Base-by-base conservation (phyloP, 2,888 invertebrate species). In the Caenorhabditis sp. region DNA sequence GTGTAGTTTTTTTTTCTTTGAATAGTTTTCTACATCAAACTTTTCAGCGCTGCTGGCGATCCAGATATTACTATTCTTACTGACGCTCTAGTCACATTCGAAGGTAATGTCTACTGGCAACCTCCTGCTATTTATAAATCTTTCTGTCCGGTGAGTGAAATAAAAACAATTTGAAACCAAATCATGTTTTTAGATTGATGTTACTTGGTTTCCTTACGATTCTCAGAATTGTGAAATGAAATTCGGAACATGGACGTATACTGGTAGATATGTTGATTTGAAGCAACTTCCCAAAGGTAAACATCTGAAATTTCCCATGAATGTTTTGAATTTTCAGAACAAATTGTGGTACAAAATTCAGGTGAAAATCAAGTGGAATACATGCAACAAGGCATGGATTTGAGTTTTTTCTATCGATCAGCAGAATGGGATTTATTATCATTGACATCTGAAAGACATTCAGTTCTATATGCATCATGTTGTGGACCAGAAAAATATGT, bases 91-190 rank as follows among this genome's bases (percentile, higher is more conserved):
- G 84, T 88, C 14, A 79, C 84, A 12, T 81, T 81, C 66, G 84
- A 87, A 27, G 88, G 88, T 37, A 69, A 77, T 21, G 87, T 88
- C 12, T 84, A 81, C 65, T 88, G 88, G 88, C 84, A 86, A 58
- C 87, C 88, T 3, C 88, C 88, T 6, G 86, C 88, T 1, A 88
- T 88, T 62, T 88, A 87, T 68, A 88, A 88, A 70, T 86, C 86
- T 0, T 88, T 88, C 69, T 88, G 88, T 67, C 81, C 85, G 58
- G 86, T 87, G 12, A 12, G 21, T 23, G n/a, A 36, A 24, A 26
- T 37, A n/a, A n/a, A n/a, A n/a, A n/a, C n/a, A n/a, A 12, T 12
- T 24, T n/a, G 36, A 57, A 55, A 26, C 8, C 6, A 19, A 24
- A 17, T n/a, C 19, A 49, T 21, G 6, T 27, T 17, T 36, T 65